A percentile compares a stretch with the other conserved stretches of the same genome.
Evolutionary conservation across 2,888 invertebrate genomes (phyloP).

Genomic region (Ophion ventricosus): DNA sequence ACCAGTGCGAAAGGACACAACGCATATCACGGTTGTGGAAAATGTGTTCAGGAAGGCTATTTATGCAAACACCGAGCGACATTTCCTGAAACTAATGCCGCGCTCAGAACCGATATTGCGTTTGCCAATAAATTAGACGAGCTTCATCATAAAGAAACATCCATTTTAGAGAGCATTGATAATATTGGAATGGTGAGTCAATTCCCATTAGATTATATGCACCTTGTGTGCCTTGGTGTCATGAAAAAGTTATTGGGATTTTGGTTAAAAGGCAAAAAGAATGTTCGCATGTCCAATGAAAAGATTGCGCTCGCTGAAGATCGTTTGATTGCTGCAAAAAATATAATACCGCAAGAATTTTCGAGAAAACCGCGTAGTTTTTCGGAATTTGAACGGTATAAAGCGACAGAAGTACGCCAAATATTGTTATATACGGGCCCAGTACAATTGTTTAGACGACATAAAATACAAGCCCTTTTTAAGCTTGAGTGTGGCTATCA

Average conservation of each 20-base stretch:
- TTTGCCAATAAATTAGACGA: constrained; percentile 55
- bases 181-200: constrained; percentile 26
- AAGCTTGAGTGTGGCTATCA: constrained; percentile 66
- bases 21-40: constrained; percentile 64
- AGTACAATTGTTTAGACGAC: constrained; percentile 60
- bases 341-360: constrained; percentile 70
- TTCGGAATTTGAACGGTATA: constrained; percentile 37
- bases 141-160: constrained; percentile 52
- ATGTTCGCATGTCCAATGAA: constrained; percentile 25
- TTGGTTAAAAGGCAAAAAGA: constrained; percentile 51
- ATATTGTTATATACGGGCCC: constrained; percentile 73
- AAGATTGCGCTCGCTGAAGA: constrained; percentile 40
- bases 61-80: constrained; percentile 17
- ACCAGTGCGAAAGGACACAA: constrained; percentile 64
- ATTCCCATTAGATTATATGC: constrained; percentile 59
- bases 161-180: constrained; percentile 4
- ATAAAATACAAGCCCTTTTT: constrained; percentile 69
- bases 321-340: constrained; percentile 31
- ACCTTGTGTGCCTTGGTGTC: constrained; percentile 52
- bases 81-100: constrained; percentile 49
- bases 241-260: constrained; percentile 39
- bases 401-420: constrained; percentile 72
- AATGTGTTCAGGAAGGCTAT: constrained; percentile 61
- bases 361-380: constrained; percentile 53
- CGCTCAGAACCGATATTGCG: constrained; percentile 54